Evolutionary conservation across 2,888 invertebrate genomes (phyloP), one percentile per base, ranked within the genome.

Genomic region (Sympetrum striolatum): DNA sequence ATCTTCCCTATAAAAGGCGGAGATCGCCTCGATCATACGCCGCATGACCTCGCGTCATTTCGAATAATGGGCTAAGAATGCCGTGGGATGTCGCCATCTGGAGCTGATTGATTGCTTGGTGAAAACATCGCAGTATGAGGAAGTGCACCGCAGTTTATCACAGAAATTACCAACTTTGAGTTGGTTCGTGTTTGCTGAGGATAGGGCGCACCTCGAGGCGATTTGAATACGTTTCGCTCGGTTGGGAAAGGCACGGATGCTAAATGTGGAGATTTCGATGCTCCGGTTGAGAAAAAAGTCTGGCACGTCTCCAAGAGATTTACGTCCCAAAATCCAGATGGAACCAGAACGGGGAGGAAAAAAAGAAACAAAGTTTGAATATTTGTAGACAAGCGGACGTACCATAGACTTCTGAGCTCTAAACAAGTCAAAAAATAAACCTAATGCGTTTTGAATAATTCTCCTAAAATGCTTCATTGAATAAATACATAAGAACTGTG

Each of bases 301-400:
- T 82, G 86, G 86, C 86, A 86, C 22, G 60, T n/a, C 22, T 60
- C 60, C 86, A 86, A 73, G 31, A 37, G 58, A 86, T 86, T 60
- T 86, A 60, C 86, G 60, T 86, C 60, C 86, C n/a, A 73, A 73
- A 73, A 73, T 31, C 25, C 31, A 25, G 73, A 73, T 73, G 73
- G 73, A 73, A 8, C 31, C 25, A 64, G 64, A 64, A 64, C 64
- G n/a, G 25, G 3, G 2, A n/a, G 25, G 5, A 64, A 64, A 64
- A 64, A 37, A 37, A 22, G 60, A 37, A 58, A n/a, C 18, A 53
- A 64, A 64, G 12, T 14, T 48, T 64, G 22, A 14, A 10, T 37
- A 86, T 60, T 86, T 37, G 60, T 86, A 35, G 37, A n/a, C 31
- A 15, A 22, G 53, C 37, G 58, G n/a, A 18, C 8, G 2, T 15